Evolutionary conservation across 1,140 invertebrate species (phyloP).

Genomic region (Bombus vancouverensis): DNA sequence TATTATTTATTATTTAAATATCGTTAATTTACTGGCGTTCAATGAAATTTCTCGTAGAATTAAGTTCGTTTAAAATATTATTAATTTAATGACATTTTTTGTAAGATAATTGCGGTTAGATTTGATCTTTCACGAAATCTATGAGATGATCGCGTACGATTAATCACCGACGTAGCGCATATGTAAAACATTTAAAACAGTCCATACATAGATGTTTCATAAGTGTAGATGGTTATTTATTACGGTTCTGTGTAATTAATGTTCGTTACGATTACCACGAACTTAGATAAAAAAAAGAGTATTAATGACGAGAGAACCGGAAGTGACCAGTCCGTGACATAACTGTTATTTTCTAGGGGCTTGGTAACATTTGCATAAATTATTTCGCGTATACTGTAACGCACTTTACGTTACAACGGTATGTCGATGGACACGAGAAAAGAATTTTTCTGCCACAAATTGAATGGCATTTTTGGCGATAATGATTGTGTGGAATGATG

Average conservation of each 20-base stretch:
- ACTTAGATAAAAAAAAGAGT: constrained; percentile 1
- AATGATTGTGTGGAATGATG: no score
- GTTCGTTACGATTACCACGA: not conserved
- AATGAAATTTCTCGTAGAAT: not conserved
- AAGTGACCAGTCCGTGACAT: constrained; percentile 9
- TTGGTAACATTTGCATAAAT: constrained; percentile 17
- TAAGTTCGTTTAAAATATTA: no score
- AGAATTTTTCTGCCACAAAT: no score
- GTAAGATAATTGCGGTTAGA: not conserved
- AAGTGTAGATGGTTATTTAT: not conserved
- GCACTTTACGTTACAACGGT: not conserved
- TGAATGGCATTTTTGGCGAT: no score
- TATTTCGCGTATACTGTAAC: not conserved
- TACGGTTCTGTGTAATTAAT: not conserved
- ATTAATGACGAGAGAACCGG: not conserved
- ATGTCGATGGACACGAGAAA: not conserved
- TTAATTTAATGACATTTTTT: not conserved
- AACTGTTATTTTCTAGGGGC: not conserved
- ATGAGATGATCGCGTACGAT: not conserved
- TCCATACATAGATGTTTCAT: constrained; percentile 18
- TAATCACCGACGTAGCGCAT: no score
- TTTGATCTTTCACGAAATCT: not conserved
- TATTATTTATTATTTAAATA: no score
- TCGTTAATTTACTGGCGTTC: no score
- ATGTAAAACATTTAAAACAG: no score